Evolutionary conservation across 2,888 invertebrate species (phyloP).

Genomic region (Campaea margaritaria): DNA sequence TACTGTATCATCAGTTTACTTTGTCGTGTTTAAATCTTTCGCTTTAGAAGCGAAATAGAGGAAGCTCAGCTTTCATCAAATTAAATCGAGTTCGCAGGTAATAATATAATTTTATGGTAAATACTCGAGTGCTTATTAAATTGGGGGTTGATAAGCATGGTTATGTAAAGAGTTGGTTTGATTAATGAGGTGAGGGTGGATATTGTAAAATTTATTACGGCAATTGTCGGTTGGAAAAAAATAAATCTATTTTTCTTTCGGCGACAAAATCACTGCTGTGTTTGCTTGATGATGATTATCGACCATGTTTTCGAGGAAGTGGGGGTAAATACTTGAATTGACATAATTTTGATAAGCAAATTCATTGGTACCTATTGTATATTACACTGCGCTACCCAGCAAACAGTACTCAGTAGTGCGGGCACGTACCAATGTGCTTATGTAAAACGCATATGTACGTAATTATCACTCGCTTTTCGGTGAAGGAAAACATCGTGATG

Average conservation of each 20-base stretch:
- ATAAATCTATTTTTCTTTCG: background rate
- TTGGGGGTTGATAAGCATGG: conserved; percentile 24
- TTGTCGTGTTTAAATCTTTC: conserved; percentile 46
- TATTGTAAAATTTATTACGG: background rate
- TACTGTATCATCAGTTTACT: conserved; percentile 5
- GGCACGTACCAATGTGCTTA: too few species aligned
- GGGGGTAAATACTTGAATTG: too few species aligned
- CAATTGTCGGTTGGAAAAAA: background rate
- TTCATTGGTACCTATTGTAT: too few species aligned
- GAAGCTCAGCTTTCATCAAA: conserved; percentile 42
- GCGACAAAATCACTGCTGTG: background rate
- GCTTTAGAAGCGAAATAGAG: conserved; percentile 43
- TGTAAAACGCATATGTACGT: too few species aligned
- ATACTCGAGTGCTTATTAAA: conserved; percentile 40
- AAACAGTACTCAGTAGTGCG: too few species aligned
- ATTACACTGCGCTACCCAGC: too few species aligned
- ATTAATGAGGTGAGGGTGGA: conserved; percentile 21
- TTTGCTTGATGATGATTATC: background rate
- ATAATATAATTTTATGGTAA: conserved; percentile 40
- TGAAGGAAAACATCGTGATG: too few species aligned
- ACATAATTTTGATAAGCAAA: too few species aligned
- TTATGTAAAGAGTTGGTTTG: conserved; percentile 8
- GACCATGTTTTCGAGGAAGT: too few species aligned
- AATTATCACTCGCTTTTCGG: too few species aligned
- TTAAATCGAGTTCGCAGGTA: conserved; percentile 41